These are phyloP conservation scores for Cybosia mesomella DNA, from an alignment of 2,888 invertebrate genomes.

Conservation along the genomic window DNA sequence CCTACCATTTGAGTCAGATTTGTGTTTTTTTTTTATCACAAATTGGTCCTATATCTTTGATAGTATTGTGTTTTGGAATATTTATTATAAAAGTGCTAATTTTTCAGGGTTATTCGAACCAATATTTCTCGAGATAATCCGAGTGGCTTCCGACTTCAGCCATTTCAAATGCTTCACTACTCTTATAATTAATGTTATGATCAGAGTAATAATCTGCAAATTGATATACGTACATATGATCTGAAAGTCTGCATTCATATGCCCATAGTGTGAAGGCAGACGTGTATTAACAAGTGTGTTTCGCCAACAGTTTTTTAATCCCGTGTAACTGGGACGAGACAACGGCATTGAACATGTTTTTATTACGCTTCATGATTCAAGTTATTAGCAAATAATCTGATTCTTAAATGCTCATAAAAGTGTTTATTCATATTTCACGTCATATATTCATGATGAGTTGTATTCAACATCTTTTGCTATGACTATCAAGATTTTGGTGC, in stretches of 20 bases:
- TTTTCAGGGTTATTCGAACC: background rate
- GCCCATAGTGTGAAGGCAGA: background rate
- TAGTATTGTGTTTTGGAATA: background rate
- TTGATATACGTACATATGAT: background rate
- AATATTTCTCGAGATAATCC: background rate
- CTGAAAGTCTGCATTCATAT: too few relatives aligned
- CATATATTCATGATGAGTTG: background rate
- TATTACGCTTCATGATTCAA: slow-evolving; percentile 24
- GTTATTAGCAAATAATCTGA: slow-evolving; percentile 37
- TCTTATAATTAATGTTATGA: background rate
- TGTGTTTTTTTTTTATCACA: background rate
- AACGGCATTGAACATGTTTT: slow-evolving; percentile 1
- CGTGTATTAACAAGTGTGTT: background rate
- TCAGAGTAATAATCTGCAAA: background rate
- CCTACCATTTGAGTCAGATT: background rate
- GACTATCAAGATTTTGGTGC: slow-evolving; percentile 10
- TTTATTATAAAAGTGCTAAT: background rate
- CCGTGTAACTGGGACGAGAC: too few relatives aligned
- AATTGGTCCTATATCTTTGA: background rate
- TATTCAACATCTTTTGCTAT: background rate
- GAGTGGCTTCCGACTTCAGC: background rate
- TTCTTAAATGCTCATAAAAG: slow-evolving; percentile 8
- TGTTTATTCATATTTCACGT: background rate
- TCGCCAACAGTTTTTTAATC: background rate
- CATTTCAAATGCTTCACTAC: background rate